These are phyloP conservation scores for Piprites chloris DNA, from an alignment of 2,113 vertebrate genomes.

Conservation along the genomic window DNA sequence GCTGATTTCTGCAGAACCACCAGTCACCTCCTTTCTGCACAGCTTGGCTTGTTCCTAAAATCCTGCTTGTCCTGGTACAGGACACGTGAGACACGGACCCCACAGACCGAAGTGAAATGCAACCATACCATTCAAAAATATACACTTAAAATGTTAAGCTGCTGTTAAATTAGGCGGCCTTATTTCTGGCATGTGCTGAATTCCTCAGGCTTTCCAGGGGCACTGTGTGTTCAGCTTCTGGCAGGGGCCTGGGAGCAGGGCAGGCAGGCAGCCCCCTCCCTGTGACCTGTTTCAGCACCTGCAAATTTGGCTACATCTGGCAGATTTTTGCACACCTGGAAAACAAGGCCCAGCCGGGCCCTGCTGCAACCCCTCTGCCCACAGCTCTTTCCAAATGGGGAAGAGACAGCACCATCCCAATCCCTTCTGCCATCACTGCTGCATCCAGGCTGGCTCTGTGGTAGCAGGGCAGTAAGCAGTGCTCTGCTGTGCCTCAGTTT, in stretches of 20 bases:
- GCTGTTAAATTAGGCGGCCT: background rate
- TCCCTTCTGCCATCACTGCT: accelerated
- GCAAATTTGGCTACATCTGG: background rate
- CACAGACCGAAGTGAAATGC: background rate
- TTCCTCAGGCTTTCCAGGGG: background rate
- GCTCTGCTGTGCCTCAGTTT: background rate
- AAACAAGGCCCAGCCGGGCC: background rate
- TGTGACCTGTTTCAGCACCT: background rate
- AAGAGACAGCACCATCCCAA: background rate
- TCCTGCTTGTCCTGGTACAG: background rate
- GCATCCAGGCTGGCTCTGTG: background rate
- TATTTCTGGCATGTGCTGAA: background rate
- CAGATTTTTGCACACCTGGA: background rate
- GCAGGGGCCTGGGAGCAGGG: background rate
- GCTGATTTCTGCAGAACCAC: background rate
- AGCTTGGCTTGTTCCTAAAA: accelerated
- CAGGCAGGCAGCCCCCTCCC: background rate
- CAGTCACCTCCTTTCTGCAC: background rate
- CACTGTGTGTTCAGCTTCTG: background rate
- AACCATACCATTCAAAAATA: background rate
- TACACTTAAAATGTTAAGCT: background rate
- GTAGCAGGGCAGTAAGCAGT: background rate
- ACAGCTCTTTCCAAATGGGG: background rate
- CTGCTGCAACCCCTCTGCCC: background rate
- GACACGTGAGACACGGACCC: background rate